Percentiles rank a stretch among this genome's conserved stretches.
phyloP scores from a whole-genome alignment of 2,888 invertebrate genomes.

The Blastobasis adustella region DNA sequence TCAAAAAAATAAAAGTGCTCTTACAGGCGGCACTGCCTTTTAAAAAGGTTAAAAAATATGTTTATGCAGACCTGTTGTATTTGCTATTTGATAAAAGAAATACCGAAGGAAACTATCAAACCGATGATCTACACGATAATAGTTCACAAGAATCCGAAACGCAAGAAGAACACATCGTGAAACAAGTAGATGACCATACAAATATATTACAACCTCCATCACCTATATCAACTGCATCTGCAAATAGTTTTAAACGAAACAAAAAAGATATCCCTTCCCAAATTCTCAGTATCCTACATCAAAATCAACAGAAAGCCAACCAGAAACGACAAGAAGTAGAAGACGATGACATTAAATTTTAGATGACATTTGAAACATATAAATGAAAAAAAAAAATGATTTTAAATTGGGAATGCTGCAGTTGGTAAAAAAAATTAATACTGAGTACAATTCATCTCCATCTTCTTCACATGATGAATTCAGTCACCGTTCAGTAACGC shows the following conservation, averaged over 20 bases:
- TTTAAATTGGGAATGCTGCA: constrained; percentile 1
- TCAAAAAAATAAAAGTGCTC: constrained; percentile 3
- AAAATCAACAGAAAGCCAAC: not conserved
- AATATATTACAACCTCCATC: not conserved
- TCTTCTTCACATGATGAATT: too few species aligned
- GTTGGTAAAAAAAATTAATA: constrained; percentile 1
- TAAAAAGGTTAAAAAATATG: not conserved
- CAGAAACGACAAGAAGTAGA: not conserved
- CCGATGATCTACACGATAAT: not conserved
- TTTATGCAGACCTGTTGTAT: not conserved
- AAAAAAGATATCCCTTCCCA: not conserved
- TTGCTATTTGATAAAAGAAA: not conserved
- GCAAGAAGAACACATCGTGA: not conserved
- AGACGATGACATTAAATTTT: constrained; percentile 1
- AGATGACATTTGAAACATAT: not conserved
- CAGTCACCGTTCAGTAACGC: too few species aligned
- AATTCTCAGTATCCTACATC: constrained; percentile 1
- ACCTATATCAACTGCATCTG: not conserved
- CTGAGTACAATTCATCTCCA: too few species aligned
- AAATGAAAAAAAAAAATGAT: not conserved
- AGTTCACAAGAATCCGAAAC: not conserved
- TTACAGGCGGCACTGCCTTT: constrained; percentile 1
- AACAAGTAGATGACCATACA: not conserved
- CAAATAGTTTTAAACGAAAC: not conserved
- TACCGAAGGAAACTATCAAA: not conserved